These are phyloP conservation scores for Periophthalmodon schlosseri DNA, from an alignment of 2,113 vertebrate species.

Conservation along the genomic window DNA sequence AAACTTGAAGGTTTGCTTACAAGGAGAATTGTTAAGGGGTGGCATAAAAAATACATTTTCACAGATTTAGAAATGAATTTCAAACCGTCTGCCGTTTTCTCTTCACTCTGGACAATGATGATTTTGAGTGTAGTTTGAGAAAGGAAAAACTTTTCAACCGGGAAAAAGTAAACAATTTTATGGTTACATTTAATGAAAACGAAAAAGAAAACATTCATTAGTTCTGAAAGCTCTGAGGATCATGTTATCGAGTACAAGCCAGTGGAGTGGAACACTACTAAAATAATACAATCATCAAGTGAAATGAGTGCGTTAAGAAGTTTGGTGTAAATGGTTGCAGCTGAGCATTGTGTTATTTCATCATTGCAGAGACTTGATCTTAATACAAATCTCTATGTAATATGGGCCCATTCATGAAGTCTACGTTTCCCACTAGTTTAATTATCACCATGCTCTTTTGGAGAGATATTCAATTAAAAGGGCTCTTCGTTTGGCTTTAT, in stretches of 20 bases:
- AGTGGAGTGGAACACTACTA: slow-evolving; percentile 61
- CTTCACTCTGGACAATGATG: neutral
- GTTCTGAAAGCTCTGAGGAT: slow-evolving; percentile 45
- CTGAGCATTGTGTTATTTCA: slow-evolving; percentile 64
- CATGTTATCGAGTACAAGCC: slow-evolving; percentile 56
- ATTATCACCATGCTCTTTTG: slow-evolving; percentile 65
- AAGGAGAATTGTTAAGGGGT: neutral
- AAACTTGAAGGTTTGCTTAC: neutral
- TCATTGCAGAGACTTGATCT: slow-evolving; percentile 67
- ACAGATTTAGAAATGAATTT: too few species aligned
- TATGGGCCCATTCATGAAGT: slow-evolving; percentile 65
- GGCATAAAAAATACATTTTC: too few species aligned
- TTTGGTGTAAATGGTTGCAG: slow-evolving; percentile 63
- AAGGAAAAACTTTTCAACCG: neutral
- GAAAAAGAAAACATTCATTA: slow-evolving; percentile 50
- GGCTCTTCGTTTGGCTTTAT: slow-evolving; percentile 49
- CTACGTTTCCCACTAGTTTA: slow-evolving; percentile 56
- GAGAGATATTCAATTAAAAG: slow-evolving; percentile 70
- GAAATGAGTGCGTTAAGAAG: slow-evolving; percentile 66
- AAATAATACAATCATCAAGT: slow-evolving; percentile 74
- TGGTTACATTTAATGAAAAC: slow-evolving; percentile 45
- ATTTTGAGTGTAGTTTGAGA: neutral
- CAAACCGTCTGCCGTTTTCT: neutral
- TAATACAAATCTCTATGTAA: slow-evolving; percentile 75
- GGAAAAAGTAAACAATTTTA: slow-evolving; percentile 11